Percentiles rank a stretch among this genome's conserved stretches.
phyloP scores from a whole-genome alignment of 2,797 vertebrate genomes.

The Muscicapa striata region DNA sequence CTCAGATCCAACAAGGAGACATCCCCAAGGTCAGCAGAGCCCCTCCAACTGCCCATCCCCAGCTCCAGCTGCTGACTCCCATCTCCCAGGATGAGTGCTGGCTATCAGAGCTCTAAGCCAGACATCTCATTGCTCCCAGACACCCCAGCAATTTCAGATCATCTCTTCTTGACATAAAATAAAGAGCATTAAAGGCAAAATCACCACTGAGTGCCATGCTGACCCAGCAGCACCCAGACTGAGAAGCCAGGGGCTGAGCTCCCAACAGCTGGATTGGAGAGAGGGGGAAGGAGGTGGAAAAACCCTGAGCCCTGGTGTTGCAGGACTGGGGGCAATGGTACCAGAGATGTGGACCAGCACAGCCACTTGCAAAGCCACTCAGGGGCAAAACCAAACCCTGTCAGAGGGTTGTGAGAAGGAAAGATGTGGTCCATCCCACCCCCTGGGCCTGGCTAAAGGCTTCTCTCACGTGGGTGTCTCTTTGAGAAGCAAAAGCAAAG shows the following conservation, averaged over 20 bases:
- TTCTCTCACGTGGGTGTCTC: neutral
- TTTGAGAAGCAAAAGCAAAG: neutral
- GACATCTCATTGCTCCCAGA: neutral
- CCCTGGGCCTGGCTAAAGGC: neutral
- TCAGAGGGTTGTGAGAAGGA: neutral
- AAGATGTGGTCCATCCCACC: neutral
- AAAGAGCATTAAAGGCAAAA: neutral
- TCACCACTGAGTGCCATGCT: neutral
- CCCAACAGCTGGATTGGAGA: neutral
- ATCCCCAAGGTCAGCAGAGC: neutral
- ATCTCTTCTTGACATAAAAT: neutral
- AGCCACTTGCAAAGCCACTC: neutral
- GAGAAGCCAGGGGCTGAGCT: neutral
- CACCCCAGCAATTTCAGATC: neutral
- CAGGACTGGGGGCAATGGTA: neutral
- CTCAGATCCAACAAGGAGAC: neutral
- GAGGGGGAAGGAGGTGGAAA: neutral
- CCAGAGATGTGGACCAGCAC: neutral
- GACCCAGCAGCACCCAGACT: neutral
- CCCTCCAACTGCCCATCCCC: neutral
- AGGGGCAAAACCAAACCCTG: neutral
- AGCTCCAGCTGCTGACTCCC: neutral
- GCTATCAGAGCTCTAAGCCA: neutral
- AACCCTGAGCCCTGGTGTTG: neutral
- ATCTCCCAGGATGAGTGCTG: accelerated